Percentiles rank a stretch among this genome's conserved stretches.
Evolutionary conservation across 2,797 vertebrate species (phyloP).

Genomic region (Pseudochromis fuscus): DNA sequence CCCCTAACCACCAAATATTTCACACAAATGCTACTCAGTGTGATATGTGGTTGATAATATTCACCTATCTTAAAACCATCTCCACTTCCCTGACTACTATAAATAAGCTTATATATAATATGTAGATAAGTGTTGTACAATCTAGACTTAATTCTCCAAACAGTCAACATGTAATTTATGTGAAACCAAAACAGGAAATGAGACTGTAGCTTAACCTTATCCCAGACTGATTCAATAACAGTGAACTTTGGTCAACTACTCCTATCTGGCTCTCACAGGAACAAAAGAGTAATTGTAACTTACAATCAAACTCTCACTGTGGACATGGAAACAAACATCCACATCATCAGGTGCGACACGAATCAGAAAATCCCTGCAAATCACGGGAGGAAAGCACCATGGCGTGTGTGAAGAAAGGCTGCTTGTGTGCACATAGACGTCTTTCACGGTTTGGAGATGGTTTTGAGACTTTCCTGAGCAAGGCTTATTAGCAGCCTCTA

Average conservation of each 20-base stretch:
- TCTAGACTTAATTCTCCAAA: constrained; percentile 27
- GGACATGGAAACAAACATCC: constrained; percentile 27
- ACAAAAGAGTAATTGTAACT: constrained; percentile 17
- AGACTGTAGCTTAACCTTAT: constrained; percentile 27
- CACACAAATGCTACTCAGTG: too few relatives aligned
- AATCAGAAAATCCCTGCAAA: constrained; percentile 34
- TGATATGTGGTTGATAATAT: too few relatives aligned
- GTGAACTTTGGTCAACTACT: constrained; percentile 19
- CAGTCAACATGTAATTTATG: constrained; percentile 27
- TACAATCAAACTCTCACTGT: constrained; percentile 15
- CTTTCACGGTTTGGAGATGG: constrained; percentile 43
- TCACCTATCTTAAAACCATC: too few relatives aligned
- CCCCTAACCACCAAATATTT: too few relatives aligned
- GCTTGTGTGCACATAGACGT: constrained; percentile 32
- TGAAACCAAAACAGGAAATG: constrained; percentile 9
- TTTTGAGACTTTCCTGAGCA: constrained; percentile 48
- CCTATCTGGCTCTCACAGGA: neutral
- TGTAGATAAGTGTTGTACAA: too few relatives aligned
- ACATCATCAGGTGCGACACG: constrained; percentile 1
- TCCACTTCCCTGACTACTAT: too few relatives aligned
- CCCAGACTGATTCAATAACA: constrained; percentile 20
- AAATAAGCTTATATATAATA: too few relatives aligned
- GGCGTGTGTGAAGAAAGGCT: constrained; percentile 11
- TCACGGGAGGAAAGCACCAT: constrained; percentile 1
- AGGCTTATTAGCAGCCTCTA: constrained; percentile 51